A percentile compares a stretch with the other conserved stretches of the same genome.
phyloP scores from a whole-genome alignment of 2,888 invertebrate species.

The Fabriciana adippe region DNA sequence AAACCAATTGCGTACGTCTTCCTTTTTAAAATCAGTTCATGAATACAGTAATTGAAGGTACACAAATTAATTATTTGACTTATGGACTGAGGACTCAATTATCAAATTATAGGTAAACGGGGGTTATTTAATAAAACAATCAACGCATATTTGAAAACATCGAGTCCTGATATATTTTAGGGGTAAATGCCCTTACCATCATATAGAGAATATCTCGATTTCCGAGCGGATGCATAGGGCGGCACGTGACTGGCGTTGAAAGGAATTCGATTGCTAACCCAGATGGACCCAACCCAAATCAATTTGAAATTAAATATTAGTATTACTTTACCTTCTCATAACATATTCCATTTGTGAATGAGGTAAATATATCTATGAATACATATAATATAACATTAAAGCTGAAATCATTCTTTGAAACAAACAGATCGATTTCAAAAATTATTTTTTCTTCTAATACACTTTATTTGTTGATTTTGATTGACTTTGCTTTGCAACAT shows the following conservation, averaged over 20 bases:
- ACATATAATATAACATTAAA: no score
- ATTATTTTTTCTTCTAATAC: no score
- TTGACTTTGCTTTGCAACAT: no score
- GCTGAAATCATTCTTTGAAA: no score
- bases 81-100: no score
- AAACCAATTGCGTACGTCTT: no score
- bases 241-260: slow-evolving; percentile 61
- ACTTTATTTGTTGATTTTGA: no score
- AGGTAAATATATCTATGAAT: not conserved
- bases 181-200: not conserved
- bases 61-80: no score
- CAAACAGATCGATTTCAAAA: no score
- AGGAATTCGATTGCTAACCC: slow-evolving; percentile 60
- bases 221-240: slow-evolving; percentile 30
- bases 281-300: slow-evolving; percentile 60
- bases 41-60: no score
- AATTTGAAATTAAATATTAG: slow-evolving; percentile 69
- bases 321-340: slow-evolving; percentile 48
- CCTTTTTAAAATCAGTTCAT: no score
- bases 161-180: not conserved
- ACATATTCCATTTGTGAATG: not conserved
- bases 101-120: no score
- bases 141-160: not conserved
- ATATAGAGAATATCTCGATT: slow-evolving; percentile 13
- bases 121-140: not conserved